Evolutionary conservation across 2,113 vertebrate genomes (phyloP).

Genomic region (Tamias sibiricus): DNA sequence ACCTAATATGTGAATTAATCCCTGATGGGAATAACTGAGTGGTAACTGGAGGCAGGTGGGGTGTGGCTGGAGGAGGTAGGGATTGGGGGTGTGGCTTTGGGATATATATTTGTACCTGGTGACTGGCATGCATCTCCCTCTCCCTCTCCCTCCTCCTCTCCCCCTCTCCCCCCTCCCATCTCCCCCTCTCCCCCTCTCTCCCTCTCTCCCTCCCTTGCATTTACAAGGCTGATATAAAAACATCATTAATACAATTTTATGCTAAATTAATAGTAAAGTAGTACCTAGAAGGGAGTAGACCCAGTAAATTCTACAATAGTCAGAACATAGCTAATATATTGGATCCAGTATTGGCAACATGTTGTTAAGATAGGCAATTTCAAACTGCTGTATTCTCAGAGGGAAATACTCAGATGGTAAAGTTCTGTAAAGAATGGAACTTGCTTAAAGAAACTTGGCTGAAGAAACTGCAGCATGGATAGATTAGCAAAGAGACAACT

Average conservation of each 20-base stretch:
- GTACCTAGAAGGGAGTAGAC: background rate
- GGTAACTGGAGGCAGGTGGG: too few relatives aligned
- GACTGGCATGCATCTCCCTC: too few relatives aligned
- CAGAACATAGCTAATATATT: slow-evolving; percentile 7
- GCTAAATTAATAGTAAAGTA: background rate
- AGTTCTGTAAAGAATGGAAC: slow-evolving; percentile 9
- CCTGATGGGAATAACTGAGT: too few relatives aligned
- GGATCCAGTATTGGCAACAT: background rate
- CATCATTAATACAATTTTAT: background rate
- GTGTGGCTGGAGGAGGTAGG: too few relatives aligned
- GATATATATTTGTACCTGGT: too few relatives aligned
- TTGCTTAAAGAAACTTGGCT: background rate
- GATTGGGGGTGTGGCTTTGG: too few relatives aligned
- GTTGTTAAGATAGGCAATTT: slow-evolving; percentile 45
- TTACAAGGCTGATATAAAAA: background rate
- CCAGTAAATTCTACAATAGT: background rate
- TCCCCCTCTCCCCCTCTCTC: too few relatives aligned
- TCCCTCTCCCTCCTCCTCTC: too few relatives aligned
- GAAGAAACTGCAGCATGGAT: background rate
- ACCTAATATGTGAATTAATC: too few relatives aligned
- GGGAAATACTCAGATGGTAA: slow-evolving; percentile 1
- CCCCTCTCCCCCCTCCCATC: too few relatives aligned
- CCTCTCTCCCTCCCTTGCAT: too few relatives aligned
- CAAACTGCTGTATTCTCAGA: background rate
- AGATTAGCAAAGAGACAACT: background rate